phyloP scores from a whole-genome alignment of 2,797 vertebrate species.

The Meriones psammophilus region DNA sequence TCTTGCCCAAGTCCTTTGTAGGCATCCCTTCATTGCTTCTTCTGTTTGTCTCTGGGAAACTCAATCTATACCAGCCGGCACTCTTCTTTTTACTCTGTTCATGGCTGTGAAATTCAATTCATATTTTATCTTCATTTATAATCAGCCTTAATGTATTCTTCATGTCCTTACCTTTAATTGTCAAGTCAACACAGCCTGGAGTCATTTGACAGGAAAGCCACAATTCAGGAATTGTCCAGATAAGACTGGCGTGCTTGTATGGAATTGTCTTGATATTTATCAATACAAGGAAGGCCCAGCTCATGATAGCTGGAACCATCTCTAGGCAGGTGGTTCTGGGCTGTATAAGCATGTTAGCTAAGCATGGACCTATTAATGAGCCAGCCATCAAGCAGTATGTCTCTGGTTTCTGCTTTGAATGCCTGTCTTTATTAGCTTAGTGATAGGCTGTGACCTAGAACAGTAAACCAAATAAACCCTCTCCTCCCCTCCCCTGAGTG shows the following conservation, averaged over 20 bases:
- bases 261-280: neutral
- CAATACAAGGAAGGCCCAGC: neutral
- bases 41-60: neutral
- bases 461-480: neutral
- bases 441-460: neutral
- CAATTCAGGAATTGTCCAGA: neutral
- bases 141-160: neutral
- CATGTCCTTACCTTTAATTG: neutral
- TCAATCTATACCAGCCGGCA: neutral
- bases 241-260: neutral
- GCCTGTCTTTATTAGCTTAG: neutral
- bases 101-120: conserved; percentile 18
- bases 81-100: conserved; percentile 16
- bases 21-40: neutral
- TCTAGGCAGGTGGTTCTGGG: neutral
- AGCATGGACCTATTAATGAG: neutral
- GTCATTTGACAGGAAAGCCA: neutral
- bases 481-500: neutral
- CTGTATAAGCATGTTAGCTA: neutral
- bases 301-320: neutral
- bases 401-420: neutral
- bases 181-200: neutral
- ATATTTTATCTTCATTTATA: conserved; percentile 33
- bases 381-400: neutral
- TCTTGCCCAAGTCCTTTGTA: neutral